These are phyloP conservation scores for Bathynomus jamesi DNA, from an alignment of 1,140 invertebrate species.

Conservation along the genomic window DNA sequence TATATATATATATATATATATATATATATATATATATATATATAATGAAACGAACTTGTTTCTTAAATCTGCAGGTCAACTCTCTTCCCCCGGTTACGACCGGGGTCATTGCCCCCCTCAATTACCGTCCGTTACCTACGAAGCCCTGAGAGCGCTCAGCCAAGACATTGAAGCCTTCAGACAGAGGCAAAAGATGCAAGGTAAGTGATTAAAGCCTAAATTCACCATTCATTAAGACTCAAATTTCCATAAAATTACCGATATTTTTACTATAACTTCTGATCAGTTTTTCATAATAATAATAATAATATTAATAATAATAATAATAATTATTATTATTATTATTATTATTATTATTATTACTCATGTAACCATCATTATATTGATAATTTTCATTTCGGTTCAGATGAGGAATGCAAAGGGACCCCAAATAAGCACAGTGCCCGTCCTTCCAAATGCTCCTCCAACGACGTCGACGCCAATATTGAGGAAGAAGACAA, in stretches of 20 bases:
- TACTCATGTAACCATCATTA: too few species aligned
- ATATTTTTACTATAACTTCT: not conserved
- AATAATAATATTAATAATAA: not conserved
- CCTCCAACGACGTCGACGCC: too few species aligned
- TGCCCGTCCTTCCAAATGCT: too few species aligned
- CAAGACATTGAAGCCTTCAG: constrained; percentile 33
- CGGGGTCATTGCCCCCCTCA: not conserved
- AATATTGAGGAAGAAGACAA: too few species aligned
- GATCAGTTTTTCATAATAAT: not conserved
- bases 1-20: constrained; percentile 7
- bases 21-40: constrained; percentile 1
- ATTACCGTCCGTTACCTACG: constrained; percentile 29
- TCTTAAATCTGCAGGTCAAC: not conserved
- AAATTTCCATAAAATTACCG: not conserved
- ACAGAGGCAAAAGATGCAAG: constrained; percentile 22
- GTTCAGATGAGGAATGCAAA: too few species aligned
- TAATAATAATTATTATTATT: not conserved
- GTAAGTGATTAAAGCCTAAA: constrained; percentile 7
- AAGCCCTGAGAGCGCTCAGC: constrained; percentile 26
- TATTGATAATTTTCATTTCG: not conserved
- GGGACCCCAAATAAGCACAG: too few species aligned
- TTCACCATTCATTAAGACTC: not conserved
- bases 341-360: not conserved
- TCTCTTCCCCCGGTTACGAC: not conserved
- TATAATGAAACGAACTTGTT: too few species aligned